A percentile compares a stretch with the other conserved stretches of the same genome.
Conservation (phyloP, 2,888 invertebrate species). For the Hydroisotoma schaefferi region DNA sequence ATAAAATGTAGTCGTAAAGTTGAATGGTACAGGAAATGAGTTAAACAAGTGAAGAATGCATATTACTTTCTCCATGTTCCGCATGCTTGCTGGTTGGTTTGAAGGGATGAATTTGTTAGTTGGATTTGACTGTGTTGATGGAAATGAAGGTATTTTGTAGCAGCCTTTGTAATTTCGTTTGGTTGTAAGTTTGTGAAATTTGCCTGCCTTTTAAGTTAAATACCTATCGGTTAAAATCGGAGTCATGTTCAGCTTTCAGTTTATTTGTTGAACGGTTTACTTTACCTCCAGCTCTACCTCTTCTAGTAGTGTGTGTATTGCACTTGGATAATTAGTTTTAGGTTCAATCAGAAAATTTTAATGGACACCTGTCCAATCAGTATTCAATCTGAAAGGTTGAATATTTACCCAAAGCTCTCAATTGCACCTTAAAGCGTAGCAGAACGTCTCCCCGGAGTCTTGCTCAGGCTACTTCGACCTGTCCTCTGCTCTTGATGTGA, state of each 20-base stretch:
- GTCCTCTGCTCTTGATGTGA: constrained; percentile 2
- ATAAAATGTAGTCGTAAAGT: background rate
- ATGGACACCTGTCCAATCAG: constrained; percentile 5
- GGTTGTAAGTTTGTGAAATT: background rate
- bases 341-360: constrained; percentile 10
- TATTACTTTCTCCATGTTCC: too few relatives aligned
- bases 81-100: background rate
- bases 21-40: background rate
- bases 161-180: background rate
- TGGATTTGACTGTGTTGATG: too few relatives aligned
- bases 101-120: background rate
- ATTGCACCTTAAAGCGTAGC: constrained; percentile 12
- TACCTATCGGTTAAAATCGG: background rate
- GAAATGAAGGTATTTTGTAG: constrained; percentile 1
- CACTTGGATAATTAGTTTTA: constrained; percentile 12
- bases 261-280: background rate
- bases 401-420: background rate
- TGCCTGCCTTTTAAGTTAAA: background rate
- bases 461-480: background rate
- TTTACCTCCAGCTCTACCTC: background rate
- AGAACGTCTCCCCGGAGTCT: background rate
- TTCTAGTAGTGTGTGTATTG: constrained; percentile 1
- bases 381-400: background rate
- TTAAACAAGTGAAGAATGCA: too few relatives aligned
- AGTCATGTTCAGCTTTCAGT: background rate